Evolutionary conservation across 2,113 vertebrate genomes (phyloP).

Genomic region (Vulpes vulpes): DNA sequence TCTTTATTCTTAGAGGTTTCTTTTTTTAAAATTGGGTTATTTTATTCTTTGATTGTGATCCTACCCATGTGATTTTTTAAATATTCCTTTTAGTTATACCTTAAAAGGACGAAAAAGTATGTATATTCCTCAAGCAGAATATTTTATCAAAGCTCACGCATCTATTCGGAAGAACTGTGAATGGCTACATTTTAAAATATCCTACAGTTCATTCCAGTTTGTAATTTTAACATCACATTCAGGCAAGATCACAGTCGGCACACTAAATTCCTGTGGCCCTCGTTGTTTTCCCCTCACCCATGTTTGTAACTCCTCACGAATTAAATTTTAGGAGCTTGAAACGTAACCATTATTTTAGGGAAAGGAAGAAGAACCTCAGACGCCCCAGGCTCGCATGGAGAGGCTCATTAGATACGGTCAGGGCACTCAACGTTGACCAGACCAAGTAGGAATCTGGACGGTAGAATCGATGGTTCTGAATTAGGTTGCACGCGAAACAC

Average conservation of each 20-base stretch:
- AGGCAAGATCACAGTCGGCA: background rate
- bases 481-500: background rate
- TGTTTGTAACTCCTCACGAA: background rate
- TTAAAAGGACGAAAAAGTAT: background rate
- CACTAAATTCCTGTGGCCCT: background rate
- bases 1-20: background rate
- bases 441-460: background rate
- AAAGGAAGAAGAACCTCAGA: background rate
- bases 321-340: constrained; percentile 42
- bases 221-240: background rate
- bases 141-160: background rate
- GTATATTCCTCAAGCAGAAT: background rate
- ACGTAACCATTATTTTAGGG: background rate
- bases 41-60: constrained; percentile 35
- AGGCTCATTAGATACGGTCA: background rate
- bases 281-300: background rate
- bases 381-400: background rate
- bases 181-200: background rate
- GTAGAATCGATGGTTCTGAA: background rate
- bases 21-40: background rate
- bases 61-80: background rate
- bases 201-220: background rate
- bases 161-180: background rate
- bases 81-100: background rate
- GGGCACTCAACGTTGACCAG: background rate